Conservation (phyloP, 2,888 invertebrate genomes). For the Pocota personata region DNA sequence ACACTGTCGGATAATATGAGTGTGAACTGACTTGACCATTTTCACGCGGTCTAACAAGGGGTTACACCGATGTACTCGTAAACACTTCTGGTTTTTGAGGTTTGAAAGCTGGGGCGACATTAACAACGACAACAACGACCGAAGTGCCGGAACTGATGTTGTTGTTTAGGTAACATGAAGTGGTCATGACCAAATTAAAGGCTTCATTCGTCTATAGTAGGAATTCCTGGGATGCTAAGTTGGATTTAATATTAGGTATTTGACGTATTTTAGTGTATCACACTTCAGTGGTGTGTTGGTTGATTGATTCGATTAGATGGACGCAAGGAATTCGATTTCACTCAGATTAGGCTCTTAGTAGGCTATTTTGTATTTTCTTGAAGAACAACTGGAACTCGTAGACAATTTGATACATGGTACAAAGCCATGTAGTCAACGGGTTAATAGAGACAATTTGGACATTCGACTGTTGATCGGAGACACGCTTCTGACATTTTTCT, state of each 20-base stretch:
- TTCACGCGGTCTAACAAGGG: conserved; percentile 40
- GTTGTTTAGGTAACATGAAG: not conserved
- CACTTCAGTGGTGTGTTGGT: not conserved
- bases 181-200: not conserved
- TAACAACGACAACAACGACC: not conserved
- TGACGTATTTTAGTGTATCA: not conserved
- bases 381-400: not conserved
- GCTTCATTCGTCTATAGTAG: not conserved
- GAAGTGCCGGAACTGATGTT: conserved; percentile 23
- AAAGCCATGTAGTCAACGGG: not conserved
- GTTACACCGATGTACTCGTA: conserved; percentile 42
- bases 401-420: not conserved
- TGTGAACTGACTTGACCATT: conserved; percentile 52
- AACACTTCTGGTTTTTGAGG: conserved; percentile 27
- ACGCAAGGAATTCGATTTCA: not conserved
- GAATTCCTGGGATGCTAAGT: not conserved
- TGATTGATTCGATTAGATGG: too few species aligned
- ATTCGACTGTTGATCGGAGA: not conserved
- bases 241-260: not conserved
- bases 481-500: not conserved
- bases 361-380: not conserved
- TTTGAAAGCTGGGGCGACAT: not conserved
- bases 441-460: not conserved
- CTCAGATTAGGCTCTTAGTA: not conserved
- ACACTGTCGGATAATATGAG: conserved; percentile 17